Base-by-base conservation (phyloP, 2,113 vertebrate species). In the Phalacrocorax aristotelis region DNA sequence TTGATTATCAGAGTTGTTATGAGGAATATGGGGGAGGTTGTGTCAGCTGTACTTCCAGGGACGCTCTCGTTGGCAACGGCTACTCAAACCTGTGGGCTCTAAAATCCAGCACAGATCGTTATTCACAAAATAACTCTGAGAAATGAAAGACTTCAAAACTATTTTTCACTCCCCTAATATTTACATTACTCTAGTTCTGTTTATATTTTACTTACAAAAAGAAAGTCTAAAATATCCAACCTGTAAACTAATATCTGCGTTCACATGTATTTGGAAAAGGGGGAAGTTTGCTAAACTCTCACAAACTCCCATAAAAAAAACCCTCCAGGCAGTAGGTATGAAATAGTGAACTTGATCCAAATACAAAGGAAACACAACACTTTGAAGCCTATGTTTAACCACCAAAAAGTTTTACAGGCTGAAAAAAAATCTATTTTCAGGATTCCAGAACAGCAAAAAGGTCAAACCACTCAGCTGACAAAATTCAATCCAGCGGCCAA, bases 381-480 rank as follows among this genome's bases (percentile, higher is more conserved):
- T 96, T 60, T 92, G 90, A 92, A 80, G 52, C 27, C 80, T 77
- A 83, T 40, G 32, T 83, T 96, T 74, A 88, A 65, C 26, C 68
- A 88, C 46, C n/a, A 69, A 48, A 40, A 83, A 29, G 51, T 89
- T 79, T 46, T 42, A 66, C 26, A 83, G 84, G 23, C 26, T 78
- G 21, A 44, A 38, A 38, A 38, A 42, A 89, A 18, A 68, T 64
- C 81, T 76, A 64, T 72, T 95, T 65, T 89, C 22, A 46, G 71
- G 40, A 49, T 49, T 32, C 40, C 54, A 78, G 94, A 91, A 93
- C 13, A 89, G 60, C 36, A 87, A n/a, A 76, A 96, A 95, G 76
- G 93, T 93, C 90, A 95, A 81, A 82, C 7, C 42, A 36, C 79
- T 96, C 80, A 57, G 82, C 71, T 87, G 68, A 86, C 86, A 83